Conservation (phyloP, 2,888 invertebrate genomes). For the Phyto melanocephala region DNA sequence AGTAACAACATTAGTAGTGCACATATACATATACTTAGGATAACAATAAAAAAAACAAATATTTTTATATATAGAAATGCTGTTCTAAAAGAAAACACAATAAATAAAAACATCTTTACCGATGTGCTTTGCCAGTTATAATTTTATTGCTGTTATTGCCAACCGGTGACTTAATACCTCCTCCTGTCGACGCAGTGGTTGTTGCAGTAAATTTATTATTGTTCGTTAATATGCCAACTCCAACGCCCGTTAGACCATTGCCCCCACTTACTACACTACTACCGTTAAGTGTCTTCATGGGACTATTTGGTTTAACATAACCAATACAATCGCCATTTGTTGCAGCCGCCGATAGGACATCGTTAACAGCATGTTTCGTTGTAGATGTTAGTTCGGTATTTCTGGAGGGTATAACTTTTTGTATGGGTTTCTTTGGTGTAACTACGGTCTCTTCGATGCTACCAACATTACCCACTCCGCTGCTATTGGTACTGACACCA, state of each 20-base stretch:
- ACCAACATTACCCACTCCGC: constrained; percentile 47
- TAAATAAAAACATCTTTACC: constrained; percentile 62
- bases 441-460: constrained; percentile 72
- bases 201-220: constrained; percentile 70
- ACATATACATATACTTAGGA: no score
- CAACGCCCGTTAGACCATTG: constrained; percentile 47
- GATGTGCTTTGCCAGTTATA: constrained; percentile 72
- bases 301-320: constrained; percentile 80
- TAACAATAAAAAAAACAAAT: no score
- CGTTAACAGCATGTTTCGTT: constrained; percentile 50
- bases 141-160: constrained; percentile 73
- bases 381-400: constrained; percentile 79
- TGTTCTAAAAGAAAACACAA: not conserved
- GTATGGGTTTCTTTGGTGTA: constrained; percentile 83
- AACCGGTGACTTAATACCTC: constrained; percentile 71
- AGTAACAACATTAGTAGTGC: no score
- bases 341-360: constrained; percentile 21
- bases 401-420: constrained; percentile 89
- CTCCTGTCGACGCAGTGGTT: constrained; percentile 8
- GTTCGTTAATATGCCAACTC: constrained; percentile 69
- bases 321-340: constrained; percentile 76
- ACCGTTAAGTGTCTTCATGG: constrained; percentile 72
- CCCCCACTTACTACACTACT: constrained; percentile 9
- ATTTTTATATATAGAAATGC: no score
- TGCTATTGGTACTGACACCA: constrained; percentile 36